Conservation (phyloP, 2,888 invertebrate genomes). For the Drosophila kambysellisi region DNA sequence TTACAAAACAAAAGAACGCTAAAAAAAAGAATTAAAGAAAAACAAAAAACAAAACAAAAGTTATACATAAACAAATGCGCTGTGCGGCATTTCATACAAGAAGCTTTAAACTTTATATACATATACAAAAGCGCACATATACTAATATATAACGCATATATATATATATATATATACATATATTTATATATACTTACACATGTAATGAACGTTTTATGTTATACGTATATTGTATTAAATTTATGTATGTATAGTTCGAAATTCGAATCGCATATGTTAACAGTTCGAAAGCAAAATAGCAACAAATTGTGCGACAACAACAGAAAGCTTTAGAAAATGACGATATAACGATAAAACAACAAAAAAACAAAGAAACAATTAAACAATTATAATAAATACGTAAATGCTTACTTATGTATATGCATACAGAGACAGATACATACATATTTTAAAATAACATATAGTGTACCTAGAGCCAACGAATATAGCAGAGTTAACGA, state of each 20-base stretch:
- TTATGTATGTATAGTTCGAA: slow-evolving; percentile 20
- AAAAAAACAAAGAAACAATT: slow-evolving; percentile 17
- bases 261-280: slow-evolving; percentile 42
- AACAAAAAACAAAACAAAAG: neutral
- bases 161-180: slow-evolving; percentile 6
- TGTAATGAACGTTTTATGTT: slow-evolving; percentile 35
- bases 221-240: slow-evolving; percentile 23
- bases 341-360: slow-evolving; percentile 19
- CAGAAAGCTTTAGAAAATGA: slow-evolving; percentile 53
- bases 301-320: slow-evolving; percentile 37
- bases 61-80: slow-evolving; percentile 46
- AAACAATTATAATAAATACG: slow-evolving; percentile 7
- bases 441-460: neutral
- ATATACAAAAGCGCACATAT: slow-evolving; percentile 12
- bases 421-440: neutral
- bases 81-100: slow-evolving; percentile 60
- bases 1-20: neutral
- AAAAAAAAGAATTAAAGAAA: neutral
- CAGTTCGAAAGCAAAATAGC: slow-evolving; percentile 37
- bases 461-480: slow-evolving; percentile 47
- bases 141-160: slow-evolving; percentile 18
- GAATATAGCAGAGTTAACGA: slow-evolving; percentile 29
- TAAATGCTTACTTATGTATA: neutral
- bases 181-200: slow-evolving; percentile 22
- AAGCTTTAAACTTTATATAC: slow-evolving; percentile 64